phyloP scores from a whole-genome alignment of 2,797 vertebrate genomes.

The Gobio occitaniae region DNA sequence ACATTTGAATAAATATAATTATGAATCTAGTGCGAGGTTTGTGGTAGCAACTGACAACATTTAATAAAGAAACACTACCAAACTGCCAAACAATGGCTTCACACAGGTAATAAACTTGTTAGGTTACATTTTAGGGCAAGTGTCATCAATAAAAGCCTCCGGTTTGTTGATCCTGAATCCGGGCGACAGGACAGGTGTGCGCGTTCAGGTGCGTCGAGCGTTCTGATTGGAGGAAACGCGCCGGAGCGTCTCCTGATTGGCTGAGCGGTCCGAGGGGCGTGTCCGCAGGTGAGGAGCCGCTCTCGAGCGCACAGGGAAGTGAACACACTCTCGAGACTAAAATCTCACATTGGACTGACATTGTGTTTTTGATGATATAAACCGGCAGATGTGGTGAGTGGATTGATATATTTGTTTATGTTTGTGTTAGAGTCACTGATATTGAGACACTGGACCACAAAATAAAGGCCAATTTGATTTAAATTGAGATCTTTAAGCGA shows the following conservation, averaged over 20 bases:
- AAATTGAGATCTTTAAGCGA: no score
- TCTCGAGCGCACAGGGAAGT: slow-evolving; percentile 4
- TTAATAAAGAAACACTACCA: not conserved
- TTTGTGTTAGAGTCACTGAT: not conserved
- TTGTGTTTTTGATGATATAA: not conserved
- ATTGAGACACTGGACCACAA: no score
- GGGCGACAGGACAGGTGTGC: not conserved
- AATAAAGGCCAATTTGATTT: no score
- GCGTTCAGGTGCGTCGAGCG: not conserved
- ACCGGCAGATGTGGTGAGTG: slow-evolving; percentile 10
- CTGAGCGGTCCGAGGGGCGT: not conserved
- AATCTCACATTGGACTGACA: not conserved
- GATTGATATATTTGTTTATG: not conserved
- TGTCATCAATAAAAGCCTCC: not conserved
- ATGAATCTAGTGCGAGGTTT: not conserved
- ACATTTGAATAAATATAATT: not conserved
- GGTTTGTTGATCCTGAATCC: slow-evolving; percentile 22
- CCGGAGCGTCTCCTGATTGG: not conserved
- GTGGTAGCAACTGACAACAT: not conserved
- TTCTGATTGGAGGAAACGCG: slow-evolving; percentile 2
- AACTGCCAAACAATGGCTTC: not conserved
- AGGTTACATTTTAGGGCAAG: no score
- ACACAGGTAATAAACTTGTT: not conserved
- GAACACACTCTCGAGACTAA: not conserved
- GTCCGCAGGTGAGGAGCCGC: not conserved